A percentile compares a stretch with the other conserved stretches of the same genome.
phyloP scores from a whole-genome alignment of 2,113 vertebrate species.

The Eublepharis macularius region DNA sequence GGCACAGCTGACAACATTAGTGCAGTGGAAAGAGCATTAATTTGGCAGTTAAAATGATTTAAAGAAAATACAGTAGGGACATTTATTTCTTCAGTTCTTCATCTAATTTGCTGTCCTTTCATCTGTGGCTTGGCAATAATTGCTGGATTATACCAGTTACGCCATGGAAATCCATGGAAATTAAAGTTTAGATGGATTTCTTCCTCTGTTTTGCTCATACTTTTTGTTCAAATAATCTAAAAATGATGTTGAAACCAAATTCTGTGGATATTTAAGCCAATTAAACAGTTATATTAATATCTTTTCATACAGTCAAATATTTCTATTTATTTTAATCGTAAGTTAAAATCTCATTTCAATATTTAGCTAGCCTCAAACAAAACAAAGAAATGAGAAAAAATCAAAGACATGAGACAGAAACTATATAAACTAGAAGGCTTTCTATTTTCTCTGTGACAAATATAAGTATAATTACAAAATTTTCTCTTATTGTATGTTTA shows the following conservation, averaged over 20 bases:
- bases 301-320: not conserved
- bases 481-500: too few relatives aligned
- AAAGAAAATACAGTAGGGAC: conserved; percentile 6
- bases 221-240: not conserved
- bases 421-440: too few relatives aligned
- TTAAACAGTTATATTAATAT: not conserved
- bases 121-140: conserved; percentile 24
- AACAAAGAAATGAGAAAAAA: too few relatives aligned
- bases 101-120: conserved; percentile 9
- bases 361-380: not conserved
- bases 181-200: not conserved
- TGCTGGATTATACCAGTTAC: conserved; percentile 12
- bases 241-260: not conserved
- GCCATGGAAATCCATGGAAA: not conserved
- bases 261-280: not conserved
- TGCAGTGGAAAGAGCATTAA: conserved; percentile 19
- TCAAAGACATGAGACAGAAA: too few relatives aligned
- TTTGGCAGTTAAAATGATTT: conserved; percentile 27
- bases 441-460: not conserved
- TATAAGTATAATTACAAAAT: not conserved
- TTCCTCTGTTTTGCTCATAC: not conserved
- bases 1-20: conserved; percentile 3
- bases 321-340: not conserved
- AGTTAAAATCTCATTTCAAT: not conserved
- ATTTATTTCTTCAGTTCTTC: conserved; percentile 36